Evolutionary conservation across 2,888 invertebrate species (phyloP), one percentile per base, ranked within the genome.

Genomic region (Eupithecia tripunctaria): DNA sequence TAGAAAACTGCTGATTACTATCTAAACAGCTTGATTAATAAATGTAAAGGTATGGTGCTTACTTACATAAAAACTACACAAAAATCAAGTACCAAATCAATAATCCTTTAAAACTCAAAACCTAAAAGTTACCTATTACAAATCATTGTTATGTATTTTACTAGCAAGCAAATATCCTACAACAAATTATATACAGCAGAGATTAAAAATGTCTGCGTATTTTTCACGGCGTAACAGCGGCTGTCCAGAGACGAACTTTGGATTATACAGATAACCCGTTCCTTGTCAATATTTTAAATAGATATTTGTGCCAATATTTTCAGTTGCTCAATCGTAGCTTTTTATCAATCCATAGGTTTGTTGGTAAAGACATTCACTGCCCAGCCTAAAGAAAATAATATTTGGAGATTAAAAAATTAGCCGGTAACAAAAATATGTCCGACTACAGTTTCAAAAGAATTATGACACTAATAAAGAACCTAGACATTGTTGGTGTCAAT

Each of bases 181-280:
- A 38, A 84, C 86, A 88, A 88, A 88, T 89, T 86, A 85, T 84
- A n/a, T n/a, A n/a, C n/a, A 85, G 87, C 82, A 86, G 82, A 71
- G 85, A 86, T 88, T 88, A 89, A 90, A 91, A 91, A 90, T 88
- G 88, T 89, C 88, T 87, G 88, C 84, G 80, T 86, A 88, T 87
- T 91, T 91, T 90, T 89, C 85, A 88, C 81, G 81, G 82, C 79
- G 86, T 82, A 86, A 84, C 82, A 83, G 85, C 82, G 82, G 82
- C 82, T 80, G 79, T 38, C 68, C 87, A 88, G 88, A 79, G 87
- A 27, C 67, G 87, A 80, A 88, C 32, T 63, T 63, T n/a, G 38
- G 18, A 29, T 60, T 29, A 29, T 60, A 29, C 6, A 2, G 18
- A 60, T 18, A 60, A 56, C 14, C 25, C 25, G 25, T 56, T 25